Base-by-base conservation (phyloP, 2,797 vertebrate species). In the Atherinosoma microstoma region DNA sequence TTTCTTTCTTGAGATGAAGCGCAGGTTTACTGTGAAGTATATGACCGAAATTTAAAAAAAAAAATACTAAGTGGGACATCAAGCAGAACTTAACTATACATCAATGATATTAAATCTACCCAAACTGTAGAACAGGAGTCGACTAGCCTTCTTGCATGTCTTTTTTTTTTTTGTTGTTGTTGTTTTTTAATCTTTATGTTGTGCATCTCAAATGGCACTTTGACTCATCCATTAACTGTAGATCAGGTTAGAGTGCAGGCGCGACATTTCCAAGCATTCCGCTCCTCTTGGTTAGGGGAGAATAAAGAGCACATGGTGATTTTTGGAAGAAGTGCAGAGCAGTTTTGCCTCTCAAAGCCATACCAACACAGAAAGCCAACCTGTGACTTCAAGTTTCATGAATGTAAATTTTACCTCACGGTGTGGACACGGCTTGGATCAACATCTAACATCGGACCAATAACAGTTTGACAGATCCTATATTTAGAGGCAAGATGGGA, bases 341-440 rank as follows among this genome's bases (percentile, higher is more conserved):
- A 83, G 84, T 56, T 67, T 29, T 84, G 88, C 85, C 87, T 92
- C 79, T 81, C 79, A 69, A 94, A 94, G 93, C 93, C 92, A 94
- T 94, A 91, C 83, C 87, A 85, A 92, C 89, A 91, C 85, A 90
- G 80, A 90, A 86, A 82, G 85, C 84, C 90, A 89, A 90, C 84
- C 89, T 89, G 89, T 88, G 88, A 91, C 89, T 92, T 93, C 24
- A 79, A 84, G 84, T 93, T 90, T 90, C 80, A 87, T 93, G 87
- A 92, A 94, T 93, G 93, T 94, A 93, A 85, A 88, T 90, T 86
- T 93, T 92, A 94, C 93, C 93, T 94, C 91, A 92, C 83, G 90
- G 86, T 92, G 90, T 93, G 90, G 89, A 85, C 84, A 85, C 62
- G 74, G 84, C 78, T 92, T 64, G 85, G 85, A 87, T 88, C 90